These are phyloP conservation scores for Nestor notabilis DNA, from an alignment of 2,113 vertebrate genomes.

Conservation along the genomic window DNA sequence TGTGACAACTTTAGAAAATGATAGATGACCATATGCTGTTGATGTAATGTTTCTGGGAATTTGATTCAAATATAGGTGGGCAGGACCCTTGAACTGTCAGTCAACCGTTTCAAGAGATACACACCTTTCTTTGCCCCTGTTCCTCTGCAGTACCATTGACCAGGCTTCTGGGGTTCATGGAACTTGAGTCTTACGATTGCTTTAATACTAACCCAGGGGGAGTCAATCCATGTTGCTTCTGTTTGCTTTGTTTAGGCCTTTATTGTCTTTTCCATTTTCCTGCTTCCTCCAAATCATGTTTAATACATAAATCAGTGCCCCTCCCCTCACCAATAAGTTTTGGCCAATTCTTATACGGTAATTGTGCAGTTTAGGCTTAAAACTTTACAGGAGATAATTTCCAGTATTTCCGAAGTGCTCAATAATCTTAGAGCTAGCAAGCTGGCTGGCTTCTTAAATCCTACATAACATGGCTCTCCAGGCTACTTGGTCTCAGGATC, in stretches of 20 bases:
- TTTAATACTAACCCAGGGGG: not conserved
- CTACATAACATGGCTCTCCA: not conserved
- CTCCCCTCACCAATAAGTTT: not conserved
- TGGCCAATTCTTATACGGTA: not conserved
- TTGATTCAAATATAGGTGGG: not conserved
- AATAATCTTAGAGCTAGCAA: not conserved
- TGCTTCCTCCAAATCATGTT: not conserved
- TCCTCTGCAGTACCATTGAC: accelerated
- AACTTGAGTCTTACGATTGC: not conserved
- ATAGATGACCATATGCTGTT: not conserved
- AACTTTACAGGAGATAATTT: not conserved
- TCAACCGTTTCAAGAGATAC: not conserved
- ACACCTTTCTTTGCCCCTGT: not conserved
- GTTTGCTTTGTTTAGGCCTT: not conserved
- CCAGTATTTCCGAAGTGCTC: not conserved
- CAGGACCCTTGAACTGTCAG: not conserved
- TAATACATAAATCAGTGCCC: not conserved
- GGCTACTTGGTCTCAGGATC: accelerated
- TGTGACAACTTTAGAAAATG: not conserved
- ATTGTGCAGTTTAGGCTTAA: not conserved
- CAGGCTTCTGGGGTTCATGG: not conserved
- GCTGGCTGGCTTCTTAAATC: not conserved
- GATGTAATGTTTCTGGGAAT: not conserved
- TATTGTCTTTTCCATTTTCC: not conserved
- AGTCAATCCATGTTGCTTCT: not conserved